phyloP scores from a whole-genome alignment of 2,797 vertebrate species.

The Alcedo atthis region DNA sequence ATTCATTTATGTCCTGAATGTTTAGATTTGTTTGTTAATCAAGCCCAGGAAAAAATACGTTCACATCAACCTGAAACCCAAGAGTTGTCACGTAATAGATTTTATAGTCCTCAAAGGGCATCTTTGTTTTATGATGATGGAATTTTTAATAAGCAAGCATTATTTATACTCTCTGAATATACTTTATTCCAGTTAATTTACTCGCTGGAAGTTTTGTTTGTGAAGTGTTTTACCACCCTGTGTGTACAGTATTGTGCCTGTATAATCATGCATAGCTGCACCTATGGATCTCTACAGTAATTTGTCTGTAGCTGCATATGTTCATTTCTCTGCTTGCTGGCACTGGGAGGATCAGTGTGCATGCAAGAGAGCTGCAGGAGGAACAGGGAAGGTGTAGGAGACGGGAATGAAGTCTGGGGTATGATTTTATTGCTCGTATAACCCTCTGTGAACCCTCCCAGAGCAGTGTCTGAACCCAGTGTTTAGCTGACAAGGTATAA shows the following conservation, averaged over 20 bases:
- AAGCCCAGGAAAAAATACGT: neutral
- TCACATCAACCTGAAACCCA: neutral
- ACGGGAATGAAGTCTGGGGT: neutral
- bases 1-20: neutral
- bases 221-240: neutral
- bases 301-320: neutral
- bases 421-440: neutral
- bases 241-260: neutral
- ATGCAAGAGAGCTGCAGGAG: neutral
- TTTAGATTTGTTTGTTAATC: slow-evolving; percentile 1
- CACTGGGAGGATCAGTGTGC: neutral
- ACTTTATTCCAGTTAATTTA: neutral
- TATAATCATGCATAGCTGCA: neutral
- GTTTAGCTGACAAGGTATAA: neutral
- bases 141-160: neutral
- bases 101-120: neutral
- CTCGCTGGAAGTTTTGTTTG: neutral
- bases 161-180: neutral
- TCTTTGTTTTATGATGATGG: neutral
- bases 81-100: neutral
- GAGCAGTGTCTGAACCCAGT: neutral
- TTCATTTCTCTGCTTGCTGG: neutral
- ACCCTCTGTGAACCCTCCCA: neutral
- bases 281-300: neutral
- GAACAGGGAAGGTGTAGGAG: neutral